Base-by-base conservation (phyloP, 1,140 invertebrate genomes). In the Lethocerus indicus region DNA sequence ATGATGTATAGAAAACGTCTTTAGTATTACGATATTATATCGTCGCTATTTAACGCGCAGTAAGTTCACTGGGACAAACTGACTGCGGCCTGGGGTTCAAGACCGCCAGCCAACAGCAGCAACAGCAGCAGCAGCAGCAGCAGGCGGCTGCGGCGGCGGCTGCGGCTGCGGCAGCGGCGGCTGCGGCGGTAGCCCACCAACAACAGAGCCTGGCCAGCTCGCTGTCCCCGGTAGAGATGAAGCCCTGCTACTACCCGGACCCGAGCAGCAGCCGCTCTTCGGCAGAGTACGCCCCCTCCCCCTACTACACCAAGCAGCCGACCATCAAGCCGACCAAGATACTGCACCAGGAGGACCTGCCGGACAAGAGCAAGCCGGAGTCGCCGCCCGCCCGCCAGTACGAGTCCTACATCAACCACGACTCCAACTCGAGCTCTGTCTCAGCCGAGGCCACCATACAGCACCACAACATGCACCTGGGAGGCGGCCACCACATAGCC, bases 371-470 rank as follows among this genome's bases (percentile, higher is more conserved):
- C 2, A 51, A 51, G 26, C 32, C 50, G n/a, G 50, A 51, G 13
- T 46, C 50, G 7, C 44, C 51, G 36, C 20, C 29, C 12, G 44
- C 49, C 1, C 18, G 48, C 60, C 62, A 66, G 1, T 76, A 76
- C 61, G 75, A 78, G 53, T 67, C 73, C 0, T 79, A 79, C 54
- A 59, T 76, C 45, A 76, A 73, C 56, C 75, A 78, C 59, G 77
- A 79, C 56, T 78, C 76, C 0, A 81, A 83, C 63, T 83, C 80
- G 7, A 77, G 75, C 3, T 78, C 75, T 21, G 69, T 77, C 62
- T 81, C 79, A 16, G 79, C 73, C 56, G 79, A 82, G 75, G 81
- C 83, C 59, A 71, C 77, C 48, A 73, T 75, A 66, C 56, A 59
- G 25, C 56, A 65, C 57, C 57, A 68, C 40, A 61, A 63, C 23